A percentile compares a stretch with the other conserved stretches of the same genome.
These are phyloP conservation scores for Ptyas mucosa DNA, from an alignment of 2,113 vertebrate genomes.

Conservation along the genomic window DNA sequence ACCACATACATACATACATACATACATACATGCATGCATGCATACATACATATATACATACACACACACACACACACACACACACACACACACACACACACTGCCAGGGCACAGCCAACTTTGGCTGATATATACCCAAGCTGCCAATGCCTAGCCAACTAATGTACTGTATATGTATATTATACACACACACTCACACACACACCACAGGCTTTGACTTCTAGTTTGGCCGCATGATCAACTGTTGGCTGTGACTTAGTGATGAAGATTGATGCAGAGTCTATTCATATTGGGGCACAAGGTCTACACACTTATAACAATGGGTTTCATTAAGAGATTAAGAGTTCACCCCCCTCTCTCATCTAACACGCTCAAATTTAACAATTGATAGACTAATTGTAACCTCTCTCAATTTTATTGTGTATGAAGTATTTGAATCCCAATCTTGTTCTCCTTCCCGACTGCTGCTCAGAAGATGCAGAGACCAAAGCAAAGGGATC, in stretches of 20 bases:
- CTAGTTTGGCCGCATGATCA: not conserved
- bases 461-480: not conserved
- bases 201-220: not conserved
- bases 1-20: too few relatives aligned
- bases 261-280: not conserved
- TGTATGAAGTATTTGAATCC: not conserved
- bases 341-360: not conserved
- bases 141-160: not conserved
- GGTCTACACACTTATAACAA: not conserved
- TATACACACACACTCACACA: not conserved
- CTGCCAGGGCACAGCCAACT: too few relatives aligned
- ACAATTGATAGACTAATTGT: not conserved
- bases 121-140: too few relatives aligned
- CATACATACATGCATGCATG: too few relatives aligned
- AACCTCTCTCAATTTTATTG: not conserved
- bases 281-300: not conserved
- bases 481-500: not conserved
- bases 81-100: not conserved
- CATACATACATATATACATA: too few relatives aligned
- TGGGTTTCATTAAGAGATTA: not conserved
- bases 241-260: not conserved
- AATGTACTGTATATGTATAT: too few relatives aligned
- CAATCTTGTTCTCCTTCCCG: not conserved
- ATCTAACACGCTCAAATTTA: not conserved
- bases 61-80: not conserved